phyloP scores from a whole-genome alignment of 2,888 invertebrate genomes.

The Caenorhabditis zanzibari region DNA sequence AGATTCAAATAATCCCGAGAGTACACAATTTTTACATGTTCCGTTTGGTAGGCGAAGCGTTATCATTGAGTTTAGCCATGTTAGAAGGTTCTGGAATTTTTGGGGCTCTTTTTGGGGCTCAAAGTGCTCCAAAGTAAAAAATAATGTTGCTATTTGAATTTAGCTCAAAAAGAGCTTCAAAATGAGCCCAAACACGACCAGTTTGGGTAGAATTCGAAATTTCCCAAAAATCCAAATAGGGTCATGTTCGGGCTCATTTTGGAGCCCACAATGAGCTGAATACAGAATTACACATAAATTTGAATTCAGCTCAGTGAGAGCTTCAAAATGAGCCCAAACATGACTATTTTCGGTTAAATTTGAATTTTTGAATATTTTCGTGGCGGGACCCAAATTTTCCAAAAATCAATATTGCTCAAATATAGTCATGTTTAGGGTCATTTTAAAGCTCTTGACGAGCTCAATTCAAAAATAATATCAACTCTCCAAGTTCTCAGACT shows the following conservation, averaged over 20 bases:
- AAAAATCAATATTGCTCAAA: no score
- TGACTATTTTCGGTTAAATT: no score
- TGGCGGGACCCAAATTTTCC: no score
- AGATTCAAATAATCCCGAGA: background rate
- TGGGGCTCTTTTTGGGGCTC: background rate
- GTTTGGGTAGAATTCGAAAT: no score
- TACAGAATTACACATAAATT: background rate
- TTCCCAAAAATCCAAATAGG: background rate
- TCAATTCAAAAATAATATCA: no score
- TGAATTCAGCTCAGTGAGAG: background rate
- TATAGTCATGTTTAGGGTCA: background rate
- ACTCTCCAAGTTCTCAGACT: conserved; percentile 15
- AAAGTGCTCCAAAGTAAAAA: no score
- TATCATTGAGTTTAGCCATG: conserved; percentile 46
- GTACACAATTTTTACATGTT: conserved; percentile 31
- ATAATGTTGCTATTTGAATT: no score
- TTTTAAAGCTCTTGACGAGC: no score
- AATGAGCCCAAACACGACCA: background rate
- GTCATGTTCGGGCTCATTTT: background rate
- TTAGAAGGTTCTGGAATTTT: conserved; percentile 36
- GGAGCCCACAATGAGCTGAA: background rate
- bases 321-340: no score
- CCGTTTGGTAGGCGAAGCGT: conserved; percentile 53
- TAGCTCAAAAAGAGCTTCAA: background rate
- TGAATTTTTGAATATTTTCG: no score